Evolutionary conservation across 37 sponge, comb jelly and placozoan genomes (phyloP).

Genomic region (Lycopodina hypogea): DNA sequence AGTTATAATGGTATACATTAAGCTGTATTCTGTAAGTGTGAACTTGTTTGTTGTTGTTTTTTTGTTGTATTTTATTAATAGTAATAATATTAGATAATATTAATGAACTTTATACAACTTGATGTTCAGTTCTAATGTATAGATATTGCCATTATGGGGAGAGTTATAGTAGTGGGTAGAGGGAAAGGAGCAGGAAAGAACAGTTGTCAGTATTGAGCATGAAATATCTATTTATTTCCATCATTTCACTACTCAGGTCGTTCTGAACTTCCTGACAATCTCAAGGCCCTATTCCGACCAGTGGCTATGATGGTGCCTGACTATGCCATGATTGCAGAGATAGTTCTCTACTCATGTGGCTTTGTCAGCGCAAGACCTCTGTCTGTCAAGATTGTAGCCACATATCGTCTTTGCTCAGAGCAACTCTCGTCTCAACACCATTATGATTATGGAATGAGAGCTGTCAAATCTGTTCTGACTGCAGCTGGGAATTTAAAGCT

Average conservation of each 20-base stretch:
- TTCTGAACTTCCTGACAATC: slow-evolving; percentile 96
- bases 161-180: too few relatives aligned
- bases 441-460: slow-evolving; percentile 99
- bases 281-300: slow-evolving; percentile 97
- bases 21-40: too few relatives aligned
- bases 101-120: too few relatives aligned
- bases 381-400: slow-evolving; percentile 99
- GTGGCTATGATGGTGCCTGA: slow-evolving; percentile 99
- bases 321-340: slow-evolving; percentile 99
- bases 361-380: slow-evolving; percentile 97
- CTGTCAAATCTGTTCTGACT: slow-evolving; percentile 98
- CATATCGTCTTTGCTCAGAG: slow-evolving; percentile 97
- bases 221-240: too few relatives aligned
- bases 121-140: too few relatives aligned
- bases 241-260: slow-evolving; percentile 90
- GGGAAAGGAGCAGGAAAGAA: too few relatives aligned
- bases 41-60: too few relatives aligned
- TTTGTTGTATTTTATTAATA: too few relatives aligned
- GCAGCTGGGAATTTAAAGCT: slow-evolving; percentile 98
- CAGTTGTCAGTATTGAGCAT: too few relatives aligned
- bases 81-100: too few relatives aligned
- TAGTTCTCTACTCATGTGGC: slow-evolving; percentile 96
- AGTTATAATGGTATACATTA: background rate
- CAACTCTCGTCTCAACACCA: slow-evolving; percentile 99
- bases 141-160: too few relatives aligned